Conservation (phyloP, 2,113 vertebrate species). For the Condylura cristata region DNA sequence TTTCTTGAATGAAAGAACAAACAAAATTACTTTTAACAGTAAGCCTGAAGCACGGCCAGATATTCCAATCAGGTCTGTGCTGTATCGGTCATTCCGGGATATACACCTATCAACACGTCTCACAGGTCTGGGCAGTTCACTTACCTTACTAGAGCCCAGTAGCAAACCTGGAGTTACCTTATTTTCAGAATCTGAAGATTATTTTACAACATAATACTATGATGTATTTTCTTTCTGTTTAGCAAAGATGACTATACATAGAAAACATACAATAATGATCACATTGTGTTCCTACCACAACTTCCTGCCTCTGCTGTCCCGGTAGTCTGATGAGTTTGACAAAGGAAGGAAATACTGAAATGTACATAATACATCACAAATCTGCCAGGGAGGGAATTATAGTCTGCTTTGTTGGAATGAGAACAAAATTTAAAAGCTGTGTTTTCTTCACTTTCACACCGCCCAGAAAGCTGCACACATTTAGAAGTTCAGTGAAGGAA, state of each 20-base stretch:
- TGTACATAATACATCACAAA: constrained; percentile 20
- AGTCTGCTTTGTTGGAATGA: neutral
- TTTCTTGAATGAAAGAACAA: constrained; percentile 37
- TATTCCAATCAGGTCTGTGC: neutral
- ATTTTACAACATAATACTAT: constrained; percentile 2
- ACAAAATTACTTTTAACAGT: neutral
- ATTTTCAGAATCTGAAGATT: constrained; percentile 18
- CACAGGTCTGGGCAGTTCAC: neutral
- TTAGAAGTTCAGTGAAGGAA: neutral
- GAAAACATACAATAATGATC: neutral
- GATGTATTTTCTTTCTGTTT: constrained; percentile 18
- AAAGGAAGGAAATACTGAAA: constrained; percentile 54
- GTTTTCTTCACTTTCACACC: neutral
- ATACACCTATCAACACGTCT: neutral
- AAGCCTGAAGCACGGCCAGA: neutral
- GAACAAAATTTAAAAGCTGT: constrained; percentile 8
- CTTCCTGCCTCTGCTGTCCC: neutral
- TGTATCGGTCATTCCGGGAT: neutral
- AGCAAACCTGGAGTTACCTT: neutral
- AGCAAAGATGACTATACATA: neutral
- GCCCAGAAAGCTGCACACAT: neutral
- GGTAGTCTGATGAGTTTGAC: constrained; percentile 10
- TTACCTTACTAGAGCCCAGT: neutral
- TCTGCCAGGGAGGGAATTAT: neutral
- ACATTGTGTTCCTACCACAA: constrained; percentile 25